Evolutionary conservation across 2,113 vertebrate species (phyloP).

Genomic region (Chaenocephalus aceratus): DNA sequence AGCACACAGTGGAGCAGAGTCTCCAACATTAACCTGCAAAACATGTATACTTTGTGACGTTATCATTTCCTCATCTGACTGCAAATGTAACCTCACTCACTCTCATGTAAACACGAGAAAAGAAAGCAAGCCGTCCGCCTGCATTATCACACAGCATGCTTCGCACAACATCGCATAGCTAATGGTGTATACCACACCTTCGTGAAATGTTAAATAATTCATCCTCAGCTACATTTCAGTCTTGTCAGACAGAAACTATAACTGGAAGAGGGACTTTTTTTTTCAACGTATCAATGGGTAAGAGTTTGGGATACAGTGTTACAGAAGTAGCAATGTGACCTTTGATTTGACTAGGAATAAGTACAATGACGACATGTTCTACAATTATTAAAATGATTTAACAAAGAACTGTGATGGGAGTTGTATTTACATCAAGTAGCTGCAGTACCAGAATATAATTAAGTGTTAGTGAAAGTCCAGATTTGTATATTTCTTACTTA

Average conservation of each 20-base stretch:
- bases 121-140: background rate
- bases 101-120: background rate
- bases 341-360: constrained; percentile 14
- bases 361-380: too few relatives aligned
- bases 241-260: constrained; percentile 29
- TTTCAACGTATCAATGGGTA: constrained; percentile 16
- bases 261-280: background rate
- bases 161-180: constrained; percentile 31
- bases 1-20: constrained; percentile 16
- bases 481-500: too few relatives aligned
- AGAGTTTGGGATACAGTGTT: background rate
- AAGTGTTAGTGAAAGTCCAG: background rate
- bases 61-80: constrained; percentile 15
- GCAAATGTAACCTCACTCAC: constrained; percentile 3
- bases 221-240: constrained; percentile 50
- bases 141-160: constrained; percentile 21
- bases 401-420: too few relatives aligned
- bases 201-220: constrained; percentile 63
- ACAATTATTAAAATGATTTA: too few relatives aligned
- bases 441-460: too few relatives aligned
- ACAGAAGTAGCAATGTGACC: constrained; percentile 41
- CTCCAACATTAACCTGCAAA: constrained; percentile 45
- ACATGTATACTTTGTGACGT: constrained; percentile 28
- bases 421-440: too few relatives aligned
- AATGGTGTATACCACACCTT: constrained; percentile 28